Percentiles rank a stretch among this genome's conserved stretches.
phyloP scores from a whole-genome alignment of 2,797 vertebrate genomes.

The Menidia menidia region DNA sequence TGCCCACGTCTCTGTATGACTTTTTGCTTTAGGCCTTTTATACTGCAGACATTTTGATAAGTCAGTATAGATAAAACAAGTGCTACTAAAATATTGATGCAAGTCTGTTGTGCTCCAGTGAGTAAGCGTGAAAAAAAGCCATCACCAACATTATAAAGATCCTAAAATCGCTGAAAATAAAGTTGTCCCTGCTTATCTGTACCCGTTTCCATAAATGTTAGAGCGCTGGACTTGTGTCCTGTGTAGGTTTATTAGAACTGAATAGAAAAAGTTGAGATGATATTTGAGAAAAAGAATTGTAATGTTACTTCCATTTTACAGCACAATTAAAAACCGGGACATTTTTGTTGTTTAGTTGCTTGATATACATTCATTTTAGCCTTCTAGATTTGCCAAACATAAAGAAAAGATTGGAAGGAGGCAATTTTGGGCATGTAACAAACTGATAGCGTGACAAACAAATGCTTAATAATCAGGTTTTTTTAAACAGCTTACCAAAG shows the following conservation, averaged over 20 bases:
- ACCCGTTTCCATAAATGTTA: neutral
- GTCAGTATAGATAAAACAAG: slow-evolving; percentile 8
- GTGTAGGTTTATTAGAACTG: too few species aligned
- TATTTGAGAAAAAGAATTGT: too few species aligned
- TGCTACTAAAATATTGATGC: slow-evolving; percentile 5
- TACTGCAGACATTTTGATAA: slow-evolving; percentile 22
- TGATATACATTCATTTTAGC: neutral
- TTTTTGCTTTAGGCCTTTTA: neutral
- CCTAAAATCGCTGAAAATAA: neutral
- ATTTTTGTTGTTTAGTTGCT: too few species aligned
- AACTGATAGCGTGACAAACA: too few species aligned
- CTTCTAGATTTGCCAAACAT: neutral
- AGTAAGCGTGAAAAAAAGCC: slow-evolving; percentile 2
- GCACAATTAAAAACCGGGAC: too few species aligned
- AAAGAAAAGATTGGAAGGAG: neutral
- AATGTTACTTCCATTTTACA: too few species aligned
- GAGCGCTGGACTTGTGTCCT: neutral
- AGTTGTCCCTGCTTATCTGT: neutral
- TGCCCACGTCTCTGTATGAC: neutral
- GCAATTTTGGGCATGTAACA: neutral
- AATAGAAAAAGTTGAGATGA: too few species aligned
- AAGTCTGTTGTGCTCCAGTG: slow-evolving; percentile 12
- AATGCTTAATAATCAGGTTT: too few species aligned
- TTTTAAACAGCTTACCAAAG: too few species aligned
- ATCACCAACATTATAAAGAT: slow-evolving; percentile 3